phyloP scores from a whole-genome alignment of 2,797 vertebrate species.

The Salmo trutta region DNA sequence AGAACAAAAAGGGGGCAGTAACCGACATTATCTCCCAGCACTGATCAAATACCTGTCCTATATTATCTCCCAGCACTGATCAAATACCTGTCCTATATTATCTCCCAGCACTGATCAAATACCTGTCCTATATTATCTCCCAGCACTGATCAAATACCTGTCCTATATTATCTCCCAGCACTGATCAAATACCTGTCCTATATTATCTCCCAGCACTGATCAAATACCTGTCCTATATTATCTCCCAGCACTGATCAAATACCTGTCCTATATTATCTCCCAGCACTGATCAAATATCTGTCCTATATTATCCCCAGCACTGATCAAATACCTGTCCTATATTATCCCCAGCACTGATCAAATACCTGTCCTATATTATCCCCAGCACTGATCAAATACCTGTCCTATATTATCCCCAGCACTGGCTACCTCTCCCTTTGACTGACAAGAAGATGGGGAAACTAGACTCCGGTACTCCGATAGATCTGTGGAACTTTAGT shows the following conservation, averaged over 20 bases:
- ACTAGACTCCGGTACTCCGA: not conserved
- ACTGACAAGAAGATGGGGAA: not conserved
- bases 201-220: not conserved
- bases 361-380: too few species aligned
- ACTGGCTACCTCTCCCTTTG: not conserved
- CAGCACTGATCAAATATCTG: not conserved
- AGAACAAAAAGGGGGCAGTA: not conserved
- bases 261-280: too few species aligned
- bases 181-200: not conserved
- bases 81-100: not conserved
- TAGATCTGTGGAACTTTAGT: not conserved
- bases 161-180: not conserved
- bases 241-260: not conserved
- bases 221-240: not conserved
- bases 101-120: not conserved
- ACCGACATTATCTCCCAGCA: not conserved
- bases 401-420: not conserved
- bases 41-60: not conserved
- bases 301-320: not conserved
- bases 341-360: not conserved
- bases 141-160: not conserved
- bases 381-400: not conserved
- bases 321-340: too few species aligned
- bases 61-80: not conserved
- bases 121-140: not conserved